Conservation (phyloP, 2,113 vertebrate genomes). For the Himantopus leucocephalus region DNA sequence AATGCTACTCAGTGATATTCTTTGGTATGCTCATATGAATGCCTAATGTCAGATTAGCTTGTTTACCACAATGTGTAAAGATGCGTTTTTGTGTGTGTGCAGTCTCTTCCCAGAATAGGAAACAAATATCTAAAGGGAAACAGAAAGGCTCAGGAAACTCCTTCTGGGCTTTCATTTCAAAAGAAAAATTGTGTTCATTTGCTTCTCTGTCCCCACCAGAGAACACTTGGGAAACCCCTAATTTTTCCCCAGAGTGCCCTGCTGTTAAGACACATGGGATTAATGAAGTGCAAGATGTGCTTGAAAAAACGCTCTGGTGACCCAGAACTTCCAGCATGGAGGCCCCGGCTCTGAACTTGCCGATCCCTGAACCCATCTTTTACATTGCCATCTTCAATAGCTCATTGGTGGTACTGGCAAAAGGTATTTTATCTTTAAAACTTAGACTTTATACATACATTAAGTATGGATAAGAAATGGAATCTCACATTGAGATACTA, state of each 20-base stretch:
- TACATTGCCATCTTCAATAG: background rate
- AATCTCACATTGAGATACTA: background rate
- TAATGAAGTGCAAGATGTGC: background rate
- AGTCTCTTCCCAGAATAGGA: background rate
- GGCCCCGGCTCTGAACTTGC: background rate
- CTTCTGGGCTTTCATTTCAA: background rate
- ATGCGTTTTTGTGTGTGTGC: background rate
- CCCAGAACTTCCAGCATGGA: background rate
- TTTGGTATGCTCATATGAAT: background rate
- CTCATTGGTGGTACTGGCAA: background rate
- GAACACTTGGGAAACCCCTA: background rate
- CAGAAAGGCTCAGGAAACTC: background rate
- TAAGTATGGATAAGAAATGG: background rate
- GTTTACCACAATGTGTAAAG: background rate
- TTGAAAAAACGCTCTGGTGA: background rate
- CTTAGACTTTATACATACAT: background rate
- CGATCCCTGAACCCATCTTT: background rate
- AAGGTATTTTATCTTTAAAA: background rate
- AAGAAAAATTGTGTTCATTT: background rate
- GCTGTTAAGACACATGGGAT: background rate
- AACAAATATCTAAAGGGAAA: background rate
- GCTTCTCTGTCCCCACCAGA: background rate
- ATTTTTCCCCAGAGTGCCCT: background rate
- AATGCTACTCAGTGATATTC: background rate
- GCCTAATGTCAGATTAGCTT: background rate